A percentile compares a stretch with the other conserved stretches of the same genome.
These are phyloP conservation scores for Onychostoma macrolepis DNA, from an alignment of 2,113 vertebrate species.

Conservation along the genomic window DNA sequence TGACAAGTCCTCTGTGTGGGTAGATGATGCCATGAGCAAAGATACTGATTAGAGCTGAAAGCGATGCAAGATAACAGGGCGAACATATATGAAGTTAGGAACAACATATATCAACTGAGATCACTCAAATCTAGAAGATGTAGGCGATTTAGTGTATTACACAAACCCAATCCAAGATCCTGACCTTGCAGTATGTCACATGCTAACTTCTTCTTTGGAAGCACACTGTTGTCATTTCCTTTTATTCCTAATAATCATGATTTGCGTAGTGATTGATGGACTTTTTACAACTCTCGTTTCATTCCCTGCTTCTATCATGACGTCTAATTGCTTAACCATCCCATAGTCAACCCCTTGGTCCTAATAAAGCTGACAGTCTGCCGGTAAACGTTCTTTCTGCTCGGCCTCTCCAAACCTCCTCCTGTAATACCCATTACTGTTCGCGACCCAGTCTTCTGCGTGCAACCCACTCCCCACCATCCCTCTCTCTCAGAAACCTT, in stretches of 20 bases:
- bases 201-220: conserved; percentile 38
- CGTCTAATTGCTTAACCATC: conserved; percentile 65
- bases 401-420: conserved; percentile 53
- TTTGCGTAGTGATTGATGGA: conserved; percentile 64
- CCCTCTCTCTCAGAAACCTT: conserved; percentile 46
- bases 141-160: neutral
- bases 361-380: conserved; percentile 64
- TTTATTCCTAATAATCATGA: conserved; percentile 66
- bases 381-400: conserved; percentile 50
- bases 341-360: conserved; percentile 52
- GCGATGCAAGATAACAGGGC: neutral
- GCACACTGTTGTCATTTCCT: conserved; percentile 44
- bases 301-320: conserved; percentile 48
- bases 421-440: conserved; percentile 75
- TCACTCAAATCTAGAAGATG: neutral
- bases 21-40: neutral
- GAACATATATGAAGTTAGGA: neutral
- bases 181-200: conserved; percentile 6
- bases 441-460: conserved; percentile 62
- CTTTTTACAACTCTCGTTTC: conserved; percentile 59
- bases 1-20: neutral
- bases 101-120: neutral
- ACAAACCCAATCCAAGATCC: neutral
- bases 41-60: neutral
- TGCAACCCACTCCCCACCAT: conserved; percentile 46